Conservation (phyloP, 2,888 invertebrate species). For the Ceriagrion tenellum region DNA sequence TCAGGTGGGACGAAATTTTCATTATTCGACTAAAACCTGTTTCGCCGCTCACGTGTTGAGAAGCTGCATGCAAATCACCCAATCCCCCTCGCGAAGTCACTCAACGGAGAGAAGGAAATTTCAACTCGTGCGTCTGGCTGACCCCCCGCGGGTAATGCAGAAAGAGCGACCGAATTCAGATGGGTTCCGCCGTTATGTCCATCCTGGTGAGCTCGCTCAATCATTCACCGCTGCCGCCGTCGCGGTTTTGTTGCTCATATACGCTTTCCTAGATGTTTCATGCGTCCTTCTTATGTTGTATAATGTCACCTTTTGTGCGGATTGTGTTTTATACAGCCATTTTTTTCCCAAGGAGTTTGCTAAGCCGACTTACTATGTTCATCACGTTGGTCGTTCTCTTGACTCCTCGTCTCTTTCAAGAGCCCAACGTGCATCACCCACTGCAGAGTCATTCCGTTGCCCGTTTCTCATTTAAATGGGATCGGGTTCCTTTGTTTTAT, state of each 20-base stretch:
- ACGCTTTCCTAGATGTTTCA: not conserved
- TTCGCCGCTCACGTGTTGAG: not conserved
- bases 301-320: not conserved
- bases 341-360: not conserved
- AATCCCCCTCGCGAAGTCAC: not conserved
- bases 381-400: not conserved
- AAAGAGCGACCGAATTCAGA: not conserved
- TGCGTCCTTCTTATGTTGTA: not conserved
- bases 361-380: not conserved
- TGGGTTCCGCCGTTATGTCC: not conserved
- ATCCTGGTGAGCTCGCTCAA: not conserved
- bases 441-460: not conserved
- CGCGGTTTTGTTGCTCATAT: not conserved
- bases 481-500: not conserved
- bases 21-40: not conserved
- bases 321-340: not conserved
- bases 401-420: not conserved
- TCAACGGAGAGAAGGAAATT: not conserved
- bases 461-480: not conserved
- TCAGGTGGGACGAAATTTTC: conserved; percentile 9
- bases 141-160: not conserved
- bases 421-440: not conserved
- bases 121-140: not conserved
- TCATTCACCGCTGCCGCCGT: not conserved
- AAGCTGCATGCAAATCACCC: not conserved